Conservation (phyloP, 2,888 invertebrate genomes). For the Ctenicera cuprea region DNA sequence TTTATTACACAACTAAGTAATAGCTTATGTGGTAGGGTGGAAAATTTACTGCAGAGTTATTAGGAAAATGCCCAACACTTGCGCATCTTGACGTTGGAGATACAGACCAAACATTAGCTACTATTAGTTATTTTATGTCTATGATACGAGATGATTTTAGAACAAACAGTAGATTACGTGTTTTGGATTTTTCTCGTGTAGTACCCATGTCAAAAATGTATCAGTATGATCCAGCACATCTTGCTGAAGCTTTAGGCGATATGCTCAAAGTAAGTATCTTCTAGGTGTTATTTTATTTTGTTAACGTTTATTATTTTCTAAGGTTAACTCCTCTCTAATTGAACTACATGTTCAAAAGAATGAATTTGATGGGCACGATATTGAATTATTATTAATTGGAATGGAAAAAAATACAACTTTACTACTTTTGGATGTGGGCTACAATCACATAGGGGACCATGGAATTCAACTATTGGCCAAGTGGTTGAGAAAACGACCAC, state of each 20-base stretch:
- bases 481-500: conserved; percentile 75
- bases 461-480: conserved; percentile 75
- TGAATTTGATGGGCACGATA: conserved; percentile 77
- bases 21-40: conserved; percentile 69
- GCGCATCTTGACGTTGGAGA: conserved; percentile 76
- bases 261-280: conserved; percentile 66
- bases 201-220: conserved; percentile 62
- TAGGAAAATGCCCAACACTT: conserved; percentile 72
- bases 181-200: conserved; percentile 68
- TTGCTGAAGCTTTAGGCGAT: conserved; percentile 65
- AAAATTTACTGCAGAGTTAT: conserved; percentile 73
- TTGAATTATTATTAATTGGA: conserved; percentile 75
- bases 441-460: conserved; percentile 77
- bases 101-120: conserved; percentile 75
- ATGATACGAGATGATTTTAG: conserved; percentile 63
- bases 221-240: conserved; percentile 63
- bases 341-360: conserved; percentile 79
- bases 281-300: background rate
- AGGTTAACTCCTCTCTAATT: conserved; percentile 71
- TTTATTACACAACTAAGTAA: background rate
- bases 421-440: conserved; percentile 77
- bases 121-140: conserved; percentile 69
- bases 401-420: conserved; percentile 74
- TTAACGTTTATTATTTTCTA: too few relatives aligned
- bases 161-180: conserved; percentile 62